Conservation (phyloP, 1,140 invertebrate genomes). For the Drosophila hydei region DNA sequence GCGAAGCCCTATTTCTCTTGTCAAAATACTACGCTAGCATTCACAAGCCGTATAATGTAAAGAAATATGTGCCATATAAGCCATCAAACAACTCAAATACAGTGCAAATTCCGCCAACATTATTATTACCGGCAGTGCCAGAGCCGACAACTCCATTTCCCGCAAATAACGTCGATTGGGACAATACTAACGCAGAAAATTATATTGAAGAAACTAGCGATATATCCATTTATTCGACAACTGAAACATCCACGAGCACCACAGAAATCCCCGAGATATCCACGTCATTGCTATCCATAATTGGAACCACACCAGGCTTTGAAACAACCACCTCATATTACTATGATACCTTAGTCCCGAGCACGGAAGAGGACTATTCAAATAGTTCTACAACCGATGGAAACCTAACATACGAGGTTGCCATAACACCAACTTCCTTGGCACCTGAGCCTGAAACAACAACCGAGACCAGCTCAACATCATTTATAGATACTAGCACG, state of each 20-base stretch:
- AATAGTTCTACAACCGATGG: background rate
- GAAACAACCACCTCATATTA: conserved; percentile 28
- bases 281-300: conserved; percentile 49
- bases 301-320: conserved; percentile 38
- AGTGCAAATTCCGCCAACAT: background rate
- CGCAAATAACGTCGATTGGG: background rate
- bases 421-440: background rate
- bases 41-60: conserved; percentile 38
- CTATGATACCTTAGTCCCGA: background rate
- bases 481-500: background rate
- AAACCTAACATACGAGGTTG: background rate
- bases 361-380: background rate
- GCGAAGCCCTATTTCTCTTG: conserved; percentile 50
- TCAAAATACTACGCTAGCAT: conserved; percentile 44
- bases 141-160: background rate
- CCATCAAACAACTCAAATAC: conserved; percentile 12
- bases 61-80: conserved; percentile 47
- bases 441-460: background rate
- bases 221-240: conserved; percentile 4
- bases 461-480: background rate
- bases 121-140: background rate
- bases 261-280: conserved; percentile 22
- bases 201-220: conserved; percentile 1
- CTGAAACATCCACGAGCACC: background rate
- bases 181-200: background rate